Conservation (phyloP, 2,888 invertebrate genomes). For the Eulithis testata region DNA sequence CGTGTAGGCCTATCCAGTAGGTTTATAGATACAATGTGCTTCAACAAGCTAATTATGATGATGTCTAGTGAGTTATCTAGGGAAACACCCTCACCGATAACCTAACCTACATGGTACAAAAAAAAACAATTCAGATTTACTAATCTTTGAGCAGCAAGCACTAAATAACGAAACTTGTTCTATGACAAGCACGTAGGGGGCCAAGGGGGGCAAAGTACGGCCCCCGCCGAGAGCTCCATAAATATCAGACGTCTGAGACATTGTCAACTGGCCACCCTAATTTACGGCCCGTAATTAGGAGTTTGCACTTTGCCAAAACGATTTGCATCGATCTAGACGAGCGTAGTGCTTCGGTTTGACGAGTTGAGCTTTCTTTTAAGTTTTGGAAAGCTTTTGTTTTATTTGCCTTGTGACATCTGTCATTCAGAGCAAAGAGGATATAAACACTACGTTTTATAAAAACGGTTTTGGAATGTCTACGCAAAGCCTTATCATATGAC, state of each 20-base stretch:
- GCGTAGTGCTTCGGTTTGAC: conserved; percentile 25
- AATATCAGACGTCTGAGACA: conserved; percentile 81
- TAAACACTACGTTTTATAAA: too few relatives aligned
- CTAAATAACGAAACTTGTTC: conserved; percentile 51
- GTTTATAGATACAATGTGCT: too few relatives aligned
- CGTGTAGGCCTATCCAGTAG: too few relatives aligned
- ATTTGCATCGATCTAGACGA: conserved; percentile 78
- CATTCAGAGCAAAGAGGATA: too few relatives aligned
- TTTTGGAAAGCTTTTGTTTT: neutral
- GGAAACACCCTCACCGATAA: neutral
- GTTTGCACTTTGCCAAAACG: conserved; percentile 84
- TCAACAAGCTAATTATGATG: too few relatives aligned
- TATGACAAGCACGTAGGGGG: conserved; percentile 57
- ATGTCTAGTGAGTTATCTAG: too few relatives aligned
- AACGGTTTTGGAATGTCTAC: too few relatives aligned
- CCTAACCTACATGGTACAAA: conserved; percentile 4
- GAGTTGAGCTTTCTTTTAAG: conserved; percentile 12
- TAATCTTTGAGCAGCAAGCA: conserved; percentile 32
- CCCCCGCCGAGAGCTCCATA: conserved; percentile 72
- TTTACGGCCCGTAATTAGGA: conserved; percentile 83
- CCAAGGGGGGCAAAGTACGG: conserved; percentile 58
- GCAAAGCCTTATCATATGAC: too few relatives aligned
- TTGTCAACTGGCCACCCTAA: conserved; percentile 84
- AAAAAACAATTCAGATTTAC: conserved; percentile 3
- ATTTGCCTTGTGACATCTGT: too few relatives aligned